phyloP scores from a whole-genome alignment of 2,888 invertebrate genomes.

The Nemurella pictetii region DNA sequence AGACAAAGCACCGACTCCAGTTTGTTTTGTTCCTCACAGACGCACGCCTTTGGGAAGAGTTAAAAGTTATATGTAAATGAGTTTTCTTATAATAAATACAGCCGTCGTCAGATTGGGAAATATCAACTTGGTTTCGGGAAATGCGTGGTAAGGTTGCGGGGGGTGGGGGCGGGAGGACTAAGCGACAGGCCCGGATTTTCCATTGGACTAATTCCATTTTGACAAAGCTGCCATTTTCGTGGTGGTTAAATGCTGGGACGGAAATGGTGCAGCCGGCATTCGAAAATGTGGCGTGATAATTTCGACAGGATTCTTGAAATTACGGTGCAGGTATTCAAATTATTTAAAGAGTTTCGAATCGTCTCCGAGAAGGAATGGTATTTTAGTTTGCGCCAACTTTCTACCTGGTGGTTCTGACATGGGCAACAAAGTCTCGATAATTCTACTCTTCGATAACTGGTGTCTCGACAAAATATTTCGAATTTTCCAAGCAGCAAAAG shows the following conservation, averaged over 20 bases:
- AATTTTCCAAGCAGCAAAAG: no score
- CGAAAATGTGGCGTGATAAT: background rate
- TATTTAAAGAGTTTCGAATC: background rate
- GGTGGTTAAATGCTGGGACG: background rate
- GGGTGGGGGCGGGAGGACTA: background rate
- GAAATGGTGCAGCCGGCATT: background rate
- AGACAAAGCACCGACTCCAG: background rate
- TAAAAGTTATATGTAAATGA: background rate
- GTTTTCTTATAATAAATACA: background rate
- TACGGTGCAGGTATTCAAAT: background rate
- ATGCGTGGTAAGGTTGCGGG: background rate
- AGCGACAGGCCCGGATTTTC: background rate
- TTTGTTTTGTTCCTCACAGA: background rate
- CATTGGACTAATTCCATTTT: background rate
- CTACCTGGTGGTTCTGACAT: no score
- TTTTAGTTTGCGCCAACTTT: no score
- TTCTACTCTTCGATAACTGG: no score
- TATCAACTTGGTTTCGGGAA: background rate
- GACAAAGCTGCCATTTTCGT: background rate
- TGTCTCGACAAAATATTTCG: no score
- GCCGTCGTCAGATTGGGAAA: background rate
- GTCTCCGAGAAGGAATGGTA: no score
- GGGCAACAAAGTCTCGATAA: no score
- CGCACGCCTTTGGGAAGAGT: background rate
- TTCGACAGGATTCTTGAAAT: background rate